Base-by-base conservation (phyloP, 2,113 vertebrate species). In the Phodopus roborovskii region DNA sequence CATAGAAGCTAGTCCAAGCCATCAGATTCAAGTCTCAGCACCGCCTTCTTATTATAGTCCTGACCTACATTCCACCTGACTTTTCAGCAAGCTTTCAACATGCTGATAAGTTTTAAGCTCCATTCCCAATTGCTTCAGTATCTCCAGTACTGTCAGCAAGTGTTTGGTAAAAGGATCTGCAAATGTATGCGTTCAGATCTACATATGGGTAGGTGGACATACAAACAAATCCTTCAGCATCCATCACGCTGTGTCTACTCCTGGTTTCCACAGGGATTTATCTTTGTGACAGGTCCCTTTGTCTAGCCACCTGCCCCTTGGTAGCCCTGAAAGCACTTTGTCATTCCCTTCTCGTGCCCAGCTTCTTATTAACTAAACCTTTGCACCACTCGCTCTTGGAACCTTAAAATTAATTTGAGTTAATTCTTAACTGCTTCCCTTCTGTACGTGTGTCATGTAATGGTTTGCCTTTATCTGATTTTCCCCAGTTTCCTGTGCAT, bases 401-500 rank as follows among this genome's bases (percentile, higher is more conserved):
- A 73, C 92, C 97, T 97, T 96, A 95, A 95, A 96, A 95, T 97
- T 96, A 97, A 96, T 97, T 96, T 96, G 90, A 62, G 97, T 98
- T 98, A 96, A 98, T 97, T 97, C 96, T 96, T 98, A 98, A 98
- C 97, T 96, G 97, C 95, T 96, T 97, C 96, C 96, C 94, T 93
- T 96, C 81, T 96, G 90, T 95, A 78, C 84, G 1, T 97, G 71
- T 97, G 97, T 73, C 95, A 90, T 82, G 95, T 70, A 82, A 95
- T 95, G 92, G 70, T 88, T 96, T 68, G 94, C 85, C 95, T 96
- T 97, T 97, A 97, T 97, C 96, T 96, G 96, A 97, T 97, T 97
- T 97, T 97, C 92, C 73, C 96, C 92, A 96, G 92, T 97, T 97
- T 98, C 97, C 97, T 96, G 95, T 95, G 91, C 95, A 77, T 94